Conservation (phyloP, 2,797 vertebrate species). For the Microchirus variegatus region DNA sequence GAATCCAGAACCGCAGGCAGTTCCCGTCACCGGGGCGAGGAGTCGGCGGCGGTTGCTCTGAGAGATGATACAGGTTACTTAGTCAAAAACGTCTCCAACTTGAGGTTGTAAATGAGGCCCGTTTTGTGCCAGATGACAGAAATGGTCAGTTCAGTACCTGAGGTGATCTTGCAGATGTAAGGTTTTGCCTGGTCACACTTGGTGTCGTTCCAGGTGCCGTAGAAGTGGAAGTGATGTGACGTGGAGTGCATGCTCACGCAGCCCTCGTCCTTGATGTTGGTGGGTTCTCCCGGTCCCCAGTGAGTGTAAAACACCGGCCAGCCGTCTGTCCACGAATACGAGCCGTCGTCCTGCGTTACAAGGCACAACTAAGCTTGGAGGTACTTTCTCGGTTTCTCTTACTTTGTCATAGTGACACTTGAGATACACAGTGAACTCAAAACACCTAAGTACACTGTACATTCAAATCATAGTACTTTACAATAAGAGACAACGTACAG, state of each 20-base stretch:
- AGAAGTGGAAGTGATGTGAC: conserved; percentile 47
- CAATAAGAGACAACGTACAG: too few species aligned
- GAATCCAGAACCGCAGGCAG: conserved; percentile 49
- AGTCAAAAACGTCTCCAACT: background rate
- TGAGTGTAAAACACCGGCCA: conserved; percentile 85
- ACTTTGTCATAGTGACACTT: too few species aligned
- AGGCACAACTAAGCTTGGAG: background rate
- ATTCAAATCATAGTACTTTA: too few species aligned
- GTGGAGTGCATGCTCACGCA: conserved; percentile 80
- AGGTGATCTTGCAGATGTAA: conserved; percentile 83
- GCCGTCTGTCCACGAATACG: conserved; percentile 78
- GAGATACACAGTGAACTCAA: too few species aligned
- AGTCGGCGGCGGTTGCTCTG: conserved; percentile 77
- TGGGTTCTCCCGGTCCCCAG: conserved; percentile 84
- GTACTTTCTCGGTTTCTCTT: too few species aligned
- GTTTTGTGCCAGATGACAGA: background rate
- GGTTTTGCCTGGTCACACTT: conserved; percentile 69
- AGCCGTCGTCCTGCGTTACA: conserved; percentile 53
- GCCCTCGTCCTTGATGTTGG: conserved; percentile 71
- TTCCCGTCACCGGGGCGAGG: conserved; percentile 74
- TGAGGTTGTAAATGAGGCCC: too few species aligned
- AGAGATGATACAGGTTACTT: background rate
- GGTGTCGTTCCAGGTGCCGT: conserved; percentile 86
- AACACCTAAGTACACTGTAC: too few species aligned
- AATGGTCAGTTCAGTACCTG: conserved; percentile 61